Base-by-base conservation (phyloP, 2,888 invertebrate species). In the Dolomedes plantarius region DNA sequence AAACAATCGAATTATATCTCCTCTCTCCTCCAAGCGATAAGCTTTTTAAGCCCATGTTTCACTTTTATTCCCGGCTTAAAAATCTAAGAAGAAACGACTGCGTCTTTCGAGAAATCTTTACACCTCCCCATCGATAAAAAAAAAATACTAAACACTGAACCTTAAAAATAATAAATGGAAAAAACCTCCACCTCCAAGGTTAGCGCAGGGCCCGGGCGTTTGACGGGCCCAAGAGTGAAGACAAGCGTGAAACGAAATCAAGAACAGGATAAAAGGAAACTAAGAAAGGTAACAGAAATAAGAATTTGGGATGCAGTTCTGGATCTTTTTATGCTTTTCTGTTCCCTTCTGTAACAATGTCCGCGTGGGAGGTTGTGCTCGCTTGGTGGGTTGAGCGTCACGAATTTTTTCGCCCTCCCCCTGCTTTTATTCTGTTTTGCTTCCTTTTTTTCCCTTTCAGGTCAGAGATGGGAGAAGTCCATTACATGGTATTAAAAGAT, bases 241-340 rank as follows among this genome's bases (percentile, higher is more conserved):
- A 83, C 82, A 83, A 76, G 76, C 82, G 50, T 72, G 82, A 83
- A 76, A 76, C 76, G 67, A 71, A 82, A 83, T 83, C 82, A 83
- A 76, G 64, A 62, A 64, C 9, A 27, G 71, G 29, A 75, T 65
- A 83, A 83, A 82, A 69, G 76, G 46, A 65, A 74, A 83, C 71
- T 71, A 65, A 36, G 69, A 83, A 76, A 65, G 27, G 28, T 69
- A 76, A 83, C 50, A 56, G 41, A 76, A 68, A 68, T 27, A 73
- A 72, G 71, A 82, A 76, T 72, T 76, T 72, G 27, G n/a, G 82
- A 76, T 72, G 64, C 50, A 65, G 23, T 76, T 72, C 71, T 62
- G 32, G 41, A 2, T 16, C 41, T 16, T 73, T 67, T 80, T 50
- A 23, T 68, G 23, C 19, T 39, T 11, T 71, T n/a, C n/a, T 39